Evolutionary conservation across 2,888 invertebrate genomes (phyloP).

Genomic region (Xanthostigma xanthostigma): DNA sequence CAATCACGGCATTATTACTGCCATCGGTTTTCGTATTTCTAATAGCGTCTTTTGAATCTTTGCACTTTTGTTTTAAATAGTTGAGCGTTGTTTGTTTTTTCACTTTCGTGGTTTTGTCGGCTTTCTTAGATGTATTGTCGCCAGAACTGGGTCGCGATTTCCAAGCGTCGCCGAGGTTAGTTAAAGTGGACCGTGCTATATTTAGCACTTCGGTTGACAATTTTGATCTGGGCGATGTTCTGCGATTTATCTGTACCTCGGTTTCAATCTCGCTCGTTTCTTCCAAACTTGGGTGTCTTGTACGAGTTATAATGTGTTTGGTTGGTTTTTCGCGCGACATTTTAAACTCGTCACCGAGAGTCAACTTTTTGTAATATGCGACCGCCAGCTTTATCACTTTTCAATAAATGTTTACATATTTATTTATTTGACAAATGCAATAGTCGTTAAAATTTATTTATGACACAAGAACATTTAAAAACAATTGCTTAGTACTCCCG

Average conservation of each 20-base stretch:
- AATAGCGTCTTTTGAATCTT: conserved; percentile 27
- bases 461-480: too few species aligned
- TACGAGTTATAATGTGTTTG: background rate
- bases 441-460: too few species aligned
- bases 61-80: conserved; percentile 26
- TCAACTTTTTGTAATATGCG: too few species aligned
- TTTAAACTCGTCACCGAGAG: too few species aligned
- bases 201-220: conserved; percentile 32
- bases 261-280: background rate
- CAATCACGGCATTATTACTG: conserved; percentile 10
- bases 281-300: conserved; percentile 1
- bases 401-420: too few species aligned
- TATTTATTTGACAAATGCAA: too few species aligned
- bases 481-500: too few species aligned
- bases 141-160: conserved; percentile 26
- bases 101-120: conserved; percentile 20
- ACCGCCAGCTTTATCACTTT: too few species aligned
- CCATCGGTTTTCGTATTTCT: conserved; percentile 9
- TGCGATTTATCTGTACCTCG: conserved; percentile 15
- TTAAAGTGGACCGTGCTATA: conserved; percentile 33
- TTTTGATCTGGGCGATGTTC: conserved; percentile 30
- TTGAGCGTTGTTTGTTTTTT: conserved; percentile 31
- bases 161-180: conserved; percentile 32
- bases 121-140: conserved; percentile 16
- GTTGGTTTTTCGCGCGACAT: too few species aligned